phyloP scores from a whole-genome alignment of 2,113 vertebrate species.

The Copsychus sechellarum region DNA sequence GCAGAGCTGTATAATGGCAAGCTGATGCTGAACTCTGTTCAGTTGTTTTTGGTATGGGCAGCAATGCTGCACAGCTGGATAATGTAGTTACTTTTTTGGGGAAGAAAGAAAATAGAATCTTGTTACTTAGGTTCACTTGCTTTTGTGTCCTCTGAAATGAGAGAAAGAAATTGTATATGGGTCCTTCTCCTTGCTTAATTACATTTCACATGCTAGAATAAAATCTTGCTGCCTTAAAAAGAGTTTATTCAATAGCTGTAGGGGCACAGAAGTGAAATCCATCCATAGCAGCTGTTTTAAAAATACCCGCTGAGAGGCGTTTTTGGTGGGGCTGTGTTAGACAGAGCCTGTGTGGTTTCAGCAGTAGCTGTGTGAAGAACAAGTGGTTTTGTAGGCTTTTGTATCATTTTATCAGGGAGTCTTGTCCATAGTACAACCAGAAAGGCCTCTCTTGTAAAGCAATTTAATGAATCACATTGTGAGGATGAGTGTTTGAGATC shows the following conservation, averaged over 20 bases:
- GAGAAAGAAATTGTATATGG: not conserved
- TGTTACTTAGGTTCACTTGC: not conserved
- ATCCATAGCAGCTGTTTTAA: not conserved
- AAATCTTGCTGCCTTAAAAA: not conserved
- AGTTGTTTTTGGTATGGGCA: not conserved
- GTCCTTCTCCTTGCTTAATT: not conserved
- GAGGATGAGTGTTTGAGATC: not conserved
- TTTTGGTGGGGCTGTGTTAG: not conserved
- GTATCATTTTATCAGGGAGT: not conserved
- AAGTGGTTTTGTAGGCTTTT: not conserved
- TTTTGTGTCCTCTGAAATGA: not conserved
- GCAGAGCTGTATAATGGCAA: not conserved
- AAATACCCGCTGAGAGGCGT: fast-evolving
- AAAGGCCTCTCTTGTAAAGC: not conserved
- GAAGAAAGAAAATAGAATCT: not conserved
- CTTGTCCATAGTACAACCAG: not conserved
- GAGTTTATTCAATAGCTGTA: not conserved
- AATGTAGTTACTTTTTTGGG: not conserved
- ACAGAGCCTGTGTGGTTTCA: not conserved
- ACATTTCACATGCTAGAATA: not conserved
- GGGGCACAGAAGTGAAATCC: not conserved
- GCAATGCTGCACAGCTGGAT: not conserved
- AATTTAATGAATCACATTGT: not conserved
- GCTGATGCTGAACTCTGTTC: not conserved
- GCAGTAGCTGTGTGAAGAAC: not conserved